Percentiles rank a stretch among this genome's conserved stretches.
Conservation (phyloP, 2,888 invertebrate species). For the Noctua fimbriata region DNA sequence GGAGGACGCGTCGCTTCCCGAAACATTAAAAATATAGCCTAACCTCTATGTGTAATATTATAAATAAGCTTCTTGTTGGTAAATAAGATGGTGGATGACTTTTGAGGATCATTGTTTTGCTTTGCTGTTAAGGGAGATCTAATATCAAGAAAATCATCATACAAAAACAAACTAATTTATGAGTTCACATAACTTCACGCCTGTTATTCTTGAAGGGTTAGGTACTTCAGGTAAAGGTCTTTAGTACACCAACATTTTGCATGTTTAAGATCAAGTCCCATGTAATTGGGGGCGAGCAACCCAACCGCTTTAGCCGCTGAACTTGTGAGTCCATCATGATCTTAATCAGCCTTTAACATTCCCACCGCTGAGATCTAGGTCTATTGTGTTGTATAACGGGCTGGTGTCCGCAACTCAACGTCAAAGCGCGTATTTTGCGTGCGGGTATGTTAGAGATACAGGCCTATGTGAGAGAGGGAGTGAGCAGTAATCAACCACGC, state of each 20-base stretch:
- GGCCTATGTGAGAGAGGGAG: no score
- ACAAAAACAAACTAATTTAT: neutral
- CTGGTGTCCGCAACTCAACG: no score
- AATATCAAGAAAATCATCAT: neutral
- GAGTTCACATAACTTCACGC: neutral
- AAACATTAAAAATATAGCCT: conserved; percentile 73
- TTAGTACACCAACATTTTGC: neutral
- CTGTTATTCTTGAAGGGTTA: neutral
- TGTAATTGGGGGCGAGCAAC: neutral
- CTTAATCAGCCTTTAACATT: neutral
- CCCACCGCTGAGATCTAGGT: neutral
- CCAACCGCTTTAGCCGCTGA: neutral
- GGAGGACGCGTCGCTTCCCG: conserved; percentile 67
- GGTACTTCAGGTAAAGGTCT: neutral
- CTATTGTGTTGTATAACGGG: no score
- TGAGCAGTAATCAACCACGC: no score
- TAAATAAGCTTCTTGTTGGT: conserved; percentile 38
- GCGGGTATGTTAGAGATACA: no score
- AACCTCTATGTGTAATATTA: conserved; percentile 60
- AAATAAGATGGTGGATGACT: conserved; percentile 23
- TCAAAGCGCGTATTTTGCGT: no score
- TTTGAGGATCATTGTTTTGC: neutral
- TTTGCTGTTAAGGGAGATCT: no score
- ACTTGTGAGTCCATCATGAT: neutral
- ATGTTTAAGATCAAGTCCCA: neutral